Evolutionary conservation across 2,113 vertebrate genomes (phyloP), one percentile per base, ranked within the genome.

Genomic region (Natator depressus): DNA sequence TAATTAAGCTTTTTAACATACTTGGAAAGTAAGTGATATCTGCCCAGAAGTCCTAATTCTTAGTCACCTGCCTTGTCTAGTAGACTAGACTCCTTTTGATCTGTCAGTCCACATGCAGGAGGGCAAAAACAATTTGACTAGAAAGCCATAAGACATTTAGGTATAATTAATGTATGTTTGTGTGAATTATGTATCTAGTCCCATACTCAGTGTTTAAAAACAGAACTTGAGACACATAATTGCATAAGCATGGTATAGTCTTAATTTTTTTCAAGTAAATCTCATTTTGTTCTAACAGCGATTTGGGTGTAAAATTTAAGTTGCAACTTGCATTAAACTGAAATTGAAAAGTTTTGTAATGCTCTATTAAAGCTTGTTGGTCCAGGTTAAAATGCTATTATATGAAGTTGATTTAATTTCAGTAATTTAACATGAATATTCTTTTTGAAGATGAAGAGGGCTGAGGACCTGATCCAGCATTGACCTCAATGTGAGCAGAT

Each of bases 141-240:
- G 14, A 69, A 57, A n/a, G 9, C 51, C 9, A 13, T 75, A 83
- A 59, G 19, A 29, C 20, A 9, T 3, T 6, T 2, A 13, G 54
- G 35, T 38, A 62, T 91, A 35, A 82, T 50, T 20, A 24, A 81
- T 38, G 22, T 38, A 24, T 53, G 8, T 49, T 11, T 78, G 3
- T n/a, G 2, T 9, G 62, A 4, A 31, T 35, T 10, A 10, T 0
- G 25, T 51, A 13, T 51, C 51, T 27, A 0, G 29, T 4, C 38
- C 84, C 85, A 35, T 72, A 3, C 5, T 62, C 17, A 6, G 54
- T 0, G 1, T 19, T 57, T 82, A 59, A 1, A 76, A 11, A 27
- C 53, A 50, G 51, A 81, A 78, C 86, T 82, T 80, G 53, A 88
- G 91, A 8, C 42, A 1, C 29, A 83, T 75, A 42, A 75, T 75